These are phyloP conservation scores for Brachypterus glaber DNA, from an alignment of 2,888 invertebrate species.

Conservation along the genomic window DNA sequence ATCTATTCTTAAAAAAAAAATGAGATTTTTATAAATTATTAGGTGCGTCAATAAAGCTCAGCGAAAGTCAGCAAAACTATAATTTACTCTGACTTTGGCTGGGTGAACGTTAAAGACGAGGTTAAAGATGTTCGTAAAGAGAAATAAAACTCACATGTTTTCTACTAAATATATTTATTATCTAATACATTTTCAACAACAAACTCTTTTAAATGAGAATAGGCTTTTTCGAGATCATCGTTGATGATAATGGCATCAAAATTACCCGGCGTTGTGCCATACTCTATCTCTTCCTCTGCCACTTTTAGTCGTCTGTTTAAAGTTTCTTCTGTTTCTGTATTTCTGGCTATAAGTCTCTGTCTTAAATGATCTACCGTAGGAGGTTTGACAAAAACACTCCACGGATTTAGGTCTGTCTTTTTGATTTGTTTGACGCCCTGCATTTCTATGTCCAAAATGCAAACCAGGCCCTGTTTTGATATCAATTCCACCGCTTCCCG, in stretches of 20 bases:
- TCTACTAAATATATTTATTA: too few species aligned
- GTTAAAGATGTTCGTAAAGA: too few species aligned
- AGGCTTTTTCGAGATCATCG: conserved; percentile 72
- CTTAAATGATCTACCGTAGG: conserved; percentile 74
- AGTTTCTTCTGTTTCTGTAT: conserved; percentile 86
- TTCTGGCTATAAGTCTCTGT: conserved; percentile 60
- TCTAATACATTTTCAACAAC: conserved; percentile 51
- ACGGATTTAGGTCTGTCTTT: conserved; percentile 66
- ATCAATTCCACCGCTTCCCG: conserved; percentile 78
- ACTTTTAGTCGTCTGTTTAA: conserved; percentile 65
- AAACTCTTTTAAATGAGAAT: conserved; percentile 61
- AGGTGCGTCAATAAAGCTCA: too few species aligned
- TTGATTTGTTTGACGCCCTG: conserved; percentile 84
- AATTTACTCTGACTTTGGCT: too few species aligned
- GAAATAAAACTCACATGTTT: too few species aligned
- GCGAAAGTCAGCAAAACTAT: too few species aligned
- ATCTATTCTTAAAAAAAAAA: too few species aligned
- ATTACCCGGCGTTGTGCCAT: conserved; percentile 67
- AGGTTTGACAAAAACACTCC: conserved; percentile 87
- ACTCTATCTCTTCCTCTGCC: conserved; percentile 75
- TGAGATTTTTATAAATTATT: too few species aligned
- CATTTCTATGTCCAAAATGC: conserved; percentile 89
- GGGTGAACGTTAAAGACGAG: too few species aligned
- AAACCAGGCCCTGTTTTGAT: conserved; percentile 64
- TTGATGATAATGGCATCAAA: conserved; percentile 79